phyloP scores from a whole-genome alignment of 53 echinoderm and acorn worm species.

The Echinometra lucunter region DNA sequence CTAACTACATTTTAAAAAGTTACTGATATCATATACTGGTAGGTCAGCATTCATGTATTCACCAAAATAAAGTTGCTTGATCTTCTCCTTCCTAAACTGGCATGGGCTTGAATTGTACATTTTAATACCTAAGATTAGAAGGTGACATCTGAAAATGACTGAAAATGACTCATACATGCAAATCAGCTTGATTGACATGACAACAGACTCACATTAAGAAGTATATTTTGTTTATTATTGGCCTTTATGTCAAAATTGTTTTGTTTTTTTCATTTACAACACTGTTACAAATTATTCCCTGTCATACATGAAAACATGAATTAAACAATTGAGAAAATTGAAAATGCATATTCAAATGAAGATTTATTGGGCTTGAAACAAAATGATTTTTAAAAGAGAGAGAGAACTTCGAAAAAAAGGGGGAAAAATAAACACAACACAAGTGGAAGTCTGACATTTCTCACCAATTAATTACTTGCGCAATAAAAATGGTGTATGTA shows the following conservation, averaged over 20 bases:
- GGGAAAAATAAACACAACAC: not conserved
- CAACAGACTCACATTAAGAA: no score
- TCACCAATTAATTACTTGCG: no score
- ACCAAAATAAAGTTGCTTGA: not conserved
- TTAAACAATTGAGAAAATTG: not conserved
- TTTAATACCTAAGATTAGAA: not conserved
- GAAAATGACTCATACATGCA: no score
- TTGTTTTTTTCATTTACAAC: not conserved
- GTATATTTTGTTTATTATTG: no score
- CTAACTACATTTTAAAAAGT: constrained; percentile 38
- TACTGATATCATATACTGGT: not conserved
- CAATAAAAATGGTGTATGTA: no score
- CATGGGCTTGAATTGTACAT: not conserved
- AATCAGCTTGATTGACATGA: no score
- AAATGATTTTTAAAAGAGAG: no score
- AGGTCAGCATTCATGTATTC: not conserved
- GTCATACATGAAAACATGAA: not conserved
- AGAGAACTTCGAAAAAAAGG: not conserved
- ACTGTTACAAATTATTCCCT: not conserved
- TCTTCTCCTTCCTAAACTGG: not conserved
- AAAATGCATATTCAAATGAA: not conserved
- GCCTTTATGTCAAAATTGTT: no score
- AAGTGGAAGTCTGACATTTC: no score
- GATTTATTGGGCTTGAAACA: not conserved
- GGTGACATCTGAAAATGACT: no score